Percentiles rank a stretch among this genome's conserved stretches.
Conservation (phyloP, 2,113 vertebrate species). For the Zeus faber region DNA sequence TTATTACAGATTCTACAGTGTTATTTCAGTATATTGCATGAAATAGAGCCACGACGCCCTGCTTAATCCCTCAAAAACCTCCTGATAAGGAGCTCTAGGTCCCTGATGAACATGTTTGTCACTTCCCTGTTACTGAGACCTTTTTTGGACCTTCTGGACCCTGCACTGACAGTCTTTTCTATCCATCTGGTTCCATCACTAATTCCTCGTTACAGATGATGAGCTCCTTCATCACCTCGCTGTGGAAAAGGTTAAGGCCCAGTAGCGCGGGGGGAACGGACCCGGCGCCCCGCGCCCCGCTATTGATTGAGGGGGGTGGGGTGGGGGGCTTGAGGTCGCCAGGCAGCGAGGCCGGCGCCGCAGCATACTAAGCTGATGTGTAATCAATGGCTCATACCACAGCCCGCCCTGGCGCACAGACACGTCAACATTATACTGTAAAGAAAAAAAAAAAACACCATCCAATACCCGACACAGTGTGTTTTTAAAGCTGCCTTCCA, state of each 20-base stretch:
- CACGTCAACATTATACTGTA: conserved; percentile 70
- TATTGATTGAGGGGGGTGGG: conserved; percentile 75
- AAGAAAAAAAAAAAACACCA: too few species aligned
- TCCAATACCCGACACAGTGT: conserved; percentile 65
- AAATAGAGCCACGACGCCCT: too few species aligned
- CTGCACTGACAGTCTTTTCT: conserved; percentile 61
- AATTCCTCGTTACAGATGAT: conserved; percentile 81
- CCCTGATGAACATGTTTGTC: conserved; percentile 53
- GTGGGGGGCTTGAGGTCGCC: conserved; percentile 69
- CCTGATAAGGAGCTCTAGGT: conserved; percentile 35
- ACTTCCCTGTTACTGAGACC: conserved; percentile 51
- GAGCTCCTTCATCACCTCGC: conserved; percentile 77
- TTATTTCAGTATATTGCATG: too few species aligned
- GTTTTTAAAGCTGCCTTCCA: conserved; percentile 63
- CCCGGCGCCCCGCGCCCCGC: conserved; percentile 44
- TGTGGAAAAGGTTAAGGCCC: conserved; percentile 69
- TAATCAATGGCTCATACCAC: conserved; percentile 79
- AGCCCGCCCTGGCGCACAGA: conserved; percentile 63
- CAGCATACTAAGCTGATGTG: conserved; percentile 78
- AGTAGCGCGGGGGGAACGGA: not conserved
- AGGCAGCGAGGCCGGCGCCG: conserved; percentile 70
- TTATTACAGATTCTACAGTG: too few species aligned
- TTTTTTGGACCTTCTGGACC: conserved; percentile 44
- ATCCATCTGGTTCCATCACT: conserved; percentile 63
- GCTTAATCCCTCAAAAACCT: too few species aligned